These are phyloP conservation scores for Erpobdella octoculata DNA, from an alignment of 2,888 invertebrate genomes.

Conservation along the genomic window DNA sequence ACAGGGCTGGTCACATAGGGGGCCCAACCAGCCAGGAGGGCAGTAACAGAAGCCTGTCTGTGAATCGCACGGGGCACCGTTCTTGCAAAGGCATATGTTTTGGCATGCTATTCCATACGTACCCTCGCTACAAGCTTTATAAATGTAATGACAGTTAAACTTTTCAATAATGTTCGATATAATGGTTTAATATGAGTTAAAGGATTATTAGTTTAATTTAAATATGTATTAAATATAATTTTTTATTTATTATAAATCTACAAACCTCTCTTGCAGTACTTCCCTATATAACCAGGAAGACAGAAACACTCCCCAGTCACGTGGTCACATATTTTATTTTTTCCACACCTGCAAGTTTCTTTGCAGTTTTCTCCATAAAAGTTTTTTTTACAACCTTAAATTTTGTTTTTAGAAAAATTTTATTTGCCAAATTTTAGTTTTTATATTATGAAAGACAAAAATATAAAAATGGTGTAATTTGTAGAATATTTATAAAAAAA, in stretches of 20 bases:
- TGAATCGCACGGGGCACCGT: not conserved
- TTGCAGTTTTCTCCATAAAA: not conserved
- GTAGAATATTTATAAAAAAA: no score
- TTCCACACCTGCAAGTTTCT: not conserved
- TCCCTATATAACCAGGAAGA: not conserved
- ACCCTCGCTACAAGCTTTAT: not conserved
- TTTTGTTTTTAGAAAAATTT: no score
- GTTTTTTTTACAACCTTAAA: not conserved
- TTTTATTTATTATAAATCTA: no score
- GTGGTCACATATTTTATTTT: not conserved
- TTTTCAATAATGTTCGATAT: no score
- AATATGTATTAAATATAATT: no score
- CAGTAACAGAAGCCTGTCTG: constrained; percentile 41
- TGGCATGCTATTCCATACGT: not conserved
- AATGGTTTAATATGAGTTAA: no score
- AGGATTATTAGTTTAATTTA: no score
- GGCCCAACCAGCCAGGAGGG: constrained; percentile 53
- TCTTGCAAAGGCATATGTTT: not conserved
- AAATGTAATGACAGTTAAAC: no score
- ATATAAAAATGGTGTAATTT: no score
- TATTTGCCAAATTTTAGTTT: no score
- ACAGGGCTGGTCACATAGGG: constrained; percentile 34
- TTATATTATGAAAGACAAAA: no score
- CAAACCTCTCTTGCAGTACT: not conserved
- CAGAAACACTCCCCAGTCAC: not conserved